Evolutionary conservation across 2,888 invertebrate species (phyloP).

Genomic region (Leptinotarsa haldemani): DNA sequence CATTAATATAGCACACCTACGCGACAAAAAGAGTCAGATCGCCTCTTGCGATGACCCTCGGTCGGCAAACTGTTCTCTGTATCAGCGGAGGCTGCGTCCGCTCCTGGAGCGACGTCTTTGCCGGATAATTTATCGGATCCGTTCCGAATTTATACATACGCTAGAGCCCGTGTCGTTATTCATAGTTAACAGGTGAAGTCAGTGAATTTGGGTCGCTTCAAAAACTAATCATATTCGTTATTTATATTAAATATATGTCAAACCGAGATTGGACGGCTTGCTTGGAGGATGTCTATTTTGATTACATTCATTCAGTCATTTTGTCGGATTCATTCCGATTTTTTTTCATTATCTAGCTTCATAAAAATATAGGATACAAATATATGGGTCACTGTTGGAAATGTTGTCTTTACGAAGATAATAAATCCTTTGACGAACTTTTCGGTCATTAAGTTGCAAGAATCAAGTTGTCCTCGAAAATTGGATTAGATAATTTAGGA

Average conservation of each 20-base stretch:
- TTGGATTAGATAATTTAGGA: too few relatives aligned
- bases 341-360: not conserved
- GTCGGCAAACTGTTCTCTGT: slow-evolving; percentile 48
- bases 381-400: too few relatives aligned
- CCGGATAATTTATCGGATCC: slow-evolving; percentile 60
- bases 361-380: too few relatives aligned
- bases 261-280: not conserved
- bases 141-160: slow-evolving; percentile 63
- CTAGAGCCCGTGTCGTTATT: slow-evolving; percentile 60
- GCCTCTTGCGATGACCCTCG: slow-evolving; percentile 45
- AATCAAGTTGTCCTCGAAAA: too few relatives aligned
- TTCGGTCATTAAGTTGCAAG: too few relatives aligned
- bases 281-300: slow-evolving; percentile 1
- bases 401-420: too few relatives aligned
- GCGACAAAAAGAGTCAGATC: slow-evolving; percentile 41
- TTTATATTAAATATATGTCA: not conserved
- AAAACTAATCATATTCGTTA: slow-evolving; percentile 22
- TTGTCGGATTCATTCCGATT: not conserved
- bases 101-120: slow-evolving; percentile 53
- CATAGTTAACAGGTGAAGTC: slow-evolving; percentile 54
- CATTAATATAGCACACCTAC: slow-evolving; percentile 47
- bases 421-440: too few relatives aligned
- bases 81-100: slow-evolving; percentile 49
- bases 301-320: not conserved
- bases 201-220: slow-evolving; percentile 44